Conservation (phyloP, 1,140 invertebrate genomes). For the Macrobrachium rosenbergii region DNA sequence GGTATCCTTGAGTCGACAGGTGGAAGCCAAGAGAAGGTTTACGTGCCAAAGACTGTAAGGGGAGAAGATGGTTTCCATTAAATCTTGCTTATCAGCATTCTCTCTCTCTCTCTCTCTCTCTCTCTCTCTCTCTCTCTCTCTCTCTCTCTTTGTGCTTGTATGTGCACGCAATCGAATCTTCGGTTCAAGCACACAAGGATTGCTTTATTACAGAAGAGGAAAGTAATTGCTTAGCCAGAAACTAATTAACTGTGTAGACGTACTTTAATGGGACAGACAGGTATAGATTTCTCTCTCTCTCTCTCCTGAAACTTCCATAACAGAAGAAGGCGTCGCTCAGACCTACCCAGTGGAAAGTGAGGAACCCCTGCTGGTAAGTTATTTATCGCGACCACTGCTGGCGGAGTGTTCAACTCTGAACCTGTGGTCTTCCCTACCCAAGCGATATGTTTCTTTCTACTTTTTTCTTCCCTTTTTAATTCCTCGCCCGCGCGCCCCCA, state of each 20-base stretch:
- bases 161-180: no score
- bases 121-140: background rate
- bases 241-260: no score
- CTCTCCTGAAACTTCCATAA: background rate
- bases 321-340: background rate
- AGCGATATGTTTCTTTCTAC: no score
- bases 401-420: constrained; percentile 31
- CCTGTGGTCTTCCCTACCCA: background rate
- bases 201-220: no score
- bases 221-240: no score
- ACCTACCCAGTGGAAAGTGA: constrained; percentile 11
- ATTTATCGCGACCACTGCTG: constrained; percentile 47
- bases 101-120: background rate
- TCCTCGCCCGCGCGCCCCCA: background rate
- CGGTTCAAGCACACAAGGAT: no score
- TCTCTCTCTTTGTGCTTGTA: background rate
- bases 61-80: background rate
- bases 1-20: background rate
- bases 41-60: background rate
- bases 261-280: no score
- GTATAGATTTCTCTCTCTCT: no score
- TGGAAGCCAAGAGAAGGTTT: background rate
- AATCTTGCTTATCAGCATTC: background rate
- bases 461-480: background rate
- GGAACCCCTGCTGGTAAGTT: constrained; percentile 37